Evolutionary conservation across 2,113 vertebrate species (phyloP), one percentile per base, ranked within the genome.

Genomic region (Petaurus breviceps): DNA sequence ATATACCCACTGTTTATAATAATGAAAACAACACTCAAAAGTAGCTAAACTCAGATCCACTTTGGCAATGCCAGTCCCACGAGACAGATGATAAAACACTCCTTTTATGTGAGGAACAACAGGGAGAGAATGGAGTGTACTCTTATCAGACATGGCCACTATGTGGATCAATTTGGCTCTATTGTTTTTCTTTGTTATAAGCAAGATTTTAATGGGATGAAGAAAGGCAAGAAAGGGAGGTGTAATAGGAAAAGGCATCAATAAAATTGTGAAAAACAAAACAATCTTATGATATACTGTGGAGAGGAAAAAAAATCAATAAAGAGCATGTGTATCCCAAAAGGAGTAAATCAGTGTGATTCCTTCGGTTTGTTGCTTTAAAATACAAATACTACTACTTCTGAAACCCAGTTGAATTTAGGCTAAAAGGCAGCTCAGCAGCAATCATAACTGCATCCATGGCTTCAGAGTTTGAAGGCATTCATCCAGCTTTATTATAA

Each of bases 331-430:
- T 77, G n/a, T 77, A 77, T 37, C 61, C 37, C 61, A 37, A 77
- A 77, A 77, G 37, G 68, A 84, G 43, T 84, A 84, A 84, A 84
- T 84, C 68, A 84, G 61, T 77, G n/a, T 7, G 68, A n/a, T 84
- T 84, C 16, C 68, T 43, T 43, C 19, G 19, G 53, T 54, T 91
- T 12, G 90, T 96, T 95, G 93, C 28, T 84, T 31, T 26, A 51
- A 43, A 28, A 68, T 94, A 91, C 91, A 90, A 89, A 52, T 5
- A 19, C 91, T 92, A 55, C 31, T 92, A 84, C 68, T 95, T 96
- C 95, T 53, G 93, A 97, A 97, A 93, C 55, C 55, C 12, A 92
- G 95, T n/a, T 84, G 37, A 84, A 84, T 84, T 91, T 89, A 89
- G 89, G 53, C 77, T 53, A 94, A 96, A 28, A 97, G 23, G 95